Conservation (phyloP, 2,888 invertebrate genomes). For the Euplexia lucipara region DNA sequence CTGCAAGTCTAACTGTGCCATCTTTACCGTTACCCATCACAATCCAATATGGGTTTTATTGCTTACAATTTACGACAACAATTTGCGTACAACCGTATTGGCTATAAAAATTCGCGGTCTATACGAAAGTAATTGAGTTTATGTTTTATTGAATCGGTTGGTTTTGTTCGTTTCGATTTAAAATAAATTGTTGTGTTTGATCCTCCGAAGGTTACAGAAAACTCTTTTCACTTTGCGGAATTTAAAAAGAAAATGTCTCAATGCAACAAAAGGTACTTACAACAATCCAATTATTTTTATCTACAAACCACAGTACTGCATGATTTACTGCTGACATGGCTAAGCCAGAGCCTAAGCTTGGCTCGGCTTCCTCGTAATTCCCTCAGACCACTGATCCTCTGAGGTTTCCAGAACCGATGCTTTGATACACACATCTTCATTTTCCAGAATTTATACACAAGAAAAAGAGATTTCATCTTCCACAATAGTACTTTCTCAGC, state of each 20-base stretch:
- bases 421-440: slow-evolving; percentile 15
- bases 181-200: slow-evolving; percentile 12
- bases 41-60: slow-evolving; percentile 62
- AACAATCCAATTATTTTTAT: background rate
- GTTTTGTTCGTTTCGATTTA: slow-evolving; percentile 39
- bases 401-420: background rate
- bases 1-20: slow-evolving; percentile 67
- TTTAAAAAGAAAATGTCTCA: background rate
- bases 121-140: slow-evolving; percentile 56
- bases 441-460: slow-evolving; percentile 17
- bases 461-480: slow-evolving; percentile 22
- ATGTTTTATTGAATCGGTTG: slow-evolving; percentile 47
- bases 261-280: background rate
- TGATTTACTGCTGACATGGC: background rate
- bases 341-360: background rate
- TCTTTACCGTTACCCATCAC: slow-evolving; percentile 64
- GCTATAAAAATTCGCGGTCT: slow-evolving; percentile 60
- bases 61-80: slow-evolving; percentile 53
- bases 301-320: background rate
- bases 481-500: slow-evolving; percentile 10
- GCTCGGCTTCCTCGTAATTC: background rate
- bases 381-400: background rate
- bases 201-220: background rate
- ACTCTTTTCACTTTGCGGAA: background rate
- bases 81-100: slow-evolving; percentile 56